Evolutionary conservation across 2,797 vertebrate species (phyloP), one percentile per base, ranked within the genome.

Genomic region (Gallinago stenura): DNA sequence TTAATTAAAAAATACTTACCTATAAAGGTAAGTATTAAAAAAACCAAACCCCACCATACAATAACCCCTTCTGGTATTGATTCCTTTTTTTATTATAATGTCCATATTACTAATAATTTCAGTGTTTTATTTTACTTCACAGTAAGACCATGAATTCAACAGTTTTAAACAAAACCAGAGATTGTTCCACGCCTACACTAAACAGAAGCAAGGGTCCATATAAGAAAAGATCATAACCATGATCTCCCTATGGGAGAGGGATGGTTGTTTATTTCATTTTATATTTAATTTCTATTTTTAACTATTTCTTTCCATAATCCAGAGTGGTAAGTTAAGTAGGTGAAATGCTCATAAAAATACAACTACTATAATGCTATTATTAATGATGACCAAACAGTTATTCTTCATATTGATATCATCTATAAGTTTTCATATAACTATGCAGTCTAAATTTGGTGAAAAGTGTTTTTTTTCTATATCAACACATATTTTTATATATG

Each of bases 11-110:
- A 4, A 12, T 24, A 48, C 46, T 48, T 5, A 70, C 0, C 9
- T 41, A 20, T 7, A 20, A 2, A 15, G 15, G 2, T 18, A 54
- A 19, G 4, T 26, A 43, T 26, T 43, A 14, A 76, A 26, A 71
- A 43, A 17, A 0, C 4, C 8, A 6, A 9, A 15, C 1, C 3
- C 7, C 20, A 7, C 24, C 31, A 7, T 41, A 65, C 4, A 77
- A 51, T 17, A 72, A 22, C 1, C 1, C 3, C 2, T 61, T 39
- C 10, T 19, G 12, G 17, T n/a, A 8, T 0, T 30, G 11, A 8
- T 30, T 46, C 5, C 12, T 82, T 6, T 50, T 35, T 80, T 56
- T 9, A 39, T 62, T 4, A 10, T 56, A 20, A 79, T 71, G 2
- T 15, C 28, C 4, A 8, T 31, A 5, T 5, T 69, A 25, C 1